Evolutionary conservation across 2,888 invertebrate species (phyloP).

Genomic region (Nemoura dubitans): DNA sequence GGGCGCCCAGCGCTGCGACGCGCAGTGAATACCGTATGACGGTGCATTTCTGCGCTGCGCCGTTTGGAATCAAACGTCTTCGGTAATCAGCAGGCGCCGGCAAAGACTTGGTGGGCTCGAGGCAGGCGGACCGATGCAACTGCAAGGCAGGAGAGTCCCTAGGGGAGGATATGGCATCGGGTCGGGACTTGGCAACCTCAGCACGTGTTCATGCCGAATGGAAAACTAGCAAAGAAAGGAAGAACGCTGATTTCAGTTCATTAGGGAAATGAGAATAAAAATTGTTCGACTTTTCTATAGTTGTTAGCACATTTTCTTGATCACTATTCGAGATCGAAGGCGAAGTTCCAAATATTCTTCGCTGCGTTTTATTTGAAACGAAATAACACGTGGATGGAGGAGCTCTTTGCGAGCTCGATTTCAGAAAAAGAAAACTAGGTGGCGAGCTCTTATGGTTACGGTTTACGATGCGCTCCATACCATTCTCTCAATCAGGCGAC

Average conservation of each 20-base stretch:
- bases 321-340: not conserved
- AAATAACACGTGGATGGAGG: not conserved
- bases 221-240: not conserved
- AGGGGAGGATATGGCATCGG: not conserved
- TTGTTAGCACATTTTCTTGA: not conserved
- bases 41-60: not conserved
- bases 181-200: not conserved
- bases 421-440: not conserved
- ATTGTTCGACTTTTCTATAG: not conserved
- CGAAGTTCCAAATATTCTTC: not conserved
- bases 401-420: not conserved
- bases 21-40: not conserved
- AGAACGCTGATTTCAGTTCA: not conserved
- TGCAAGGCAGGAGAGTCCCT: not conserved
- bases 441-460: not conserved
- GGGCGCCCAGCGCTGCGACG: no score
- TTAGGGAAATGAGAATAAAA: constrained; percentile 7
- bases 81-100: not conserved
- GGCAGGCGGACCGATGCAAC: not conserved
- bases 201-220: not conserved
- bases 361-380: not conserved
- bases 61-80: not conserved
- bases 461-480: not conserved
- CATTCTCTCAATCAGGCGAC: constrained; percentile 2
- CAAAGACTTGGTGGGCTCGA: not conserved